Base-by-base conservation (phyloP, 2,888 invertebrate genomes). In the Mycalesis mineus region DNA sequence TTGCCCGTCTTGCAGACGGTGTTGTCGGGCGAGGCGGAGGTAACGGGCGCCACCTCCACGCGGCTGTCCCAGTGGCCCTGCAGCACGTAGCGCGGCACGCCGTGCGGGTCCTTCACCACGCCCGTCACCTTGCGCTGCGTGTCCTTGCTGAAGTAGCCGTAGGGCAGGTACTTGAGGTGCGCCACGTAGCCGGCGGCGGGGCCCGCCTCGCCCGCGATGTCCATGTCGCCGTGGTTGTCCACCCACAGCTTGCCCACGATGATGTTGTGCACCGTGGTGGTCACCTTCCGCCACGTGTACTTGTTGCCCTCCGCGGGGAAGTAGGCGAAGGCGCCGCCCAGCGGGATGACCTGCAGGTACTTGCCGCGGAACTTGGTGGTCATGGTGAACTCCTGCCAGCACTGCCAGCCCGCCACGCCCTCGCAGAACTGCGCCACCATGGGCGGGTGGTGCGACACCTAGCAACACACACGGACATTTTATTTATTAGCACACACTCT, bases 321-420 rank as follows among this genome's bases (percentile, higher is more conserved):
- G 78, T 92, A 91, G 51, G 94, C 92, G 68, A 93, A 93, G 28
- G 95, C 94, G 62, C 91, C 93, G 52, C 95, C 95, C 68, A 95
- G 87, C 50, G 95, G 95, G 72, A 95, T 92, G 62, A 95, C 92
- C 91, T 97, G 96, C 63, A 99, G 93, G 89, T 99, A 99, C 91
- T 99, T 99, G 67, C 99, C 99, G 62, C 99, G 93, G 88, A 99
- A 99, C 91, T 99, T 99, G 76, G 97, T 98, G 60, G 98, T 97
- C 98, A 99, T 98, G 45, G 98, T 97, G 90, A 99, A 99, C 90
- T 99, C 99, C 88, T 99, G 99, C 97, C 97, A 98, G 82, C 96
- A 96, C 66, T 92, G 92, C 99, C 99, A 99, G 40, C 93, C 93
- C 58, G 91, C 89, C 64, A 90, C 87, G 11, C 98, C 98, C 84